Percentiles rank a stretch among this genome's conserved stretches.
phyloP scores from a whole-genome alignment of 2,113 vertebrate species.

The Alligator mississippiensis region DNA sequence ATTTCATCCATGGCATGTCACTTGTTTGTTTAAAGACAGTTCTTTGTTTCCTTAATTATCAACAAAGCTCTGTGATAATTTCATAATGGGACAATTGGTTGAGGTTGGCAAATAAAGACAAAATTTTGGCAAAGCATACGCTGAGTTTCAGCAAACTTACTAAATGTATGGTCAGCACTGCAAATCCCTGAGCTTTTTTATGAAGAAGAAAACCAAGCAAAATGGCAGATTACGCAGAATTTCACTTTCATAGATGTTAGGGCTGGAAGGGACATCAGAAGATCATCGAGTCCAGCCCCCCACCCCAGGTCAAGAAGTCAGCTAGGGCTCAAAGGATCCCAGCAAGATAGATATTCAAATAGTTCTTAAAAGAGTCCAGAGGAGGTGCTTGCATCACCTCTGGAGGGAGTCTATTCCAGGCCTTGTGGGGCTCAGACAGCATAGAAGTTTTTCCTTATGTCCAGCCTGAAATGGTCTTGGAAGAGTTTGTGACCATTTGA shows the following conservation, averaged over 20 bases:
- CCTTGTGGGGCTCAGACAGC: no score
- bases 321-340: no score
- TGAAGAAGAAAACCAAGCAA: slow-evolving; percentile 2
- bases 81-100: slow-evolving; percentile 9
- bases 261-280: no score
- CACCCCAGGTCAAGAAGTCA: no score
- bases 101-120: slow-evolving; percentile 10
- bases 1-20: not conserved
- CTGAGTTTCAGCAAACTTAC: not conserved
- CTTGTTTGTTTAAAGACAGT: not conserved
- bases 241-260: not conserved
- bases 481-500: no score
- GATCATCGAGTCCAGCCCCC: no score
- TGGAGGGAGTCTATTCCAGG: no score
- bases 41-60: not conserved
- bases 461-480: no score
- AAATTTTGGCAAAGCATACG: slow-evolving; percentile 17
- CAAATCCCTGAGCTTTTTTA: slow-evolving; percentile 20
- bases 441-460: no score
- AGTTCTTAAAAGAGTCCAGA: no score
- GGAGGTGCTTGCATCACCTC: no score
- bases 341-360: no score
- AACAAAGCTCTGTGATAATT: not conserved
- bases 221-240: not conserved
- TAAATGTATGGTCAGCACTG: not conserved